Evolutionary conservation across 1,140 invertebrate genomes (phyloP).

Genomic region (Maconellicoccus hirsutus): DNA sequence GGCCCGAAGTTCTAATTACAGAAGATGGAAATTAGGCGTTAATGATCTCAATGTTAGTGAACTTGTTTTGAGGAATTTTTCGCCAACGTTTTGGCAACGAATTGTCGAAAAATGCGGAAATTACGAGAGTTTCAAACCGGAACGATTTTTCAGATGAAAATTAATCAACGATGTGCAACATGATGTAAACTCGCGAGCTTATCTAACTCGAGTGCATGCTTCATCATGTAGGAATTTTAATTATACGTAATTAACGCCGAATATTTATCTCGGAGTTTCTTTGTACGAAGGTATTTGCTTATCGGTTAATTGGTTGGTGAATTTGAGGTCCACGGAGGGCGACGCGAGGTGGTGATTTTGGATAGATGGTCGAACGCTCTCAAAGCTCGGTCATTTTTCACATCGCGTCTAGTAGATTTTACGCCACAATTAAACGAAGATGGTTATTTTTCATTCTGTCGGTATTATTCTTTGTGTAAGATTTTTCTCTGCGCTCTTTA

Average conservation of each 20-base stretch:
- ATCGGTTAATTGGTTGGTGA: too few species aligned
- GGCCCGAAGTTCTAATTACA: background rate
- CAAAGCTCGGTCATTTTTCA: conserved; percentile 9
- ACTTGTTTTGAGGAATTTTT: background rate
- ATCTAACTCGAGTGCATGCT: too few species aligned
- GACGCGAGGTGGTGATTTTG: too few species aligned
- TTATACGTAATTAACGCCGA: too few species aligned
- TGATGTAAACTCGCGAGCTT: too few species aligned
- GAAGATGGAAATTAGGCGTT: background rate
- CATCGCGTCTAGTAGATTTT: background rate
- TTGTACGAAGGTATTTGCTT: too few species aligned
- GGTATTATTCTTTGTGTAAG: background rate
- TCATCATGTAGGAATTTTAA: too few species aligned
- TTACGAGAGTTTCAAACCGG: background rate
- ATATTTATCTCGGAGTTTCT: too few species aligned
- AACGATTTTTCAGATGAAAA: too few species aligned
- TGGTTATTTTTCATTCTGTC: conserved; percentile 15
- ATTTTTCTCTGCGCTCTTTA: background rate
- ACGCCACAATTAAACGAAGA: background rate
- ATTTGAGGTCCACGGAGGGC: too few species aligned
- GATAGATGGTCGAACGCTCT: too few species aligned
- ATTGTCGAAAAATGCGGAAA: background rate
- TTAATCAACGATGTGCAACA: too few species aligned
- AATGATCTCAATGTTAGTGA: background rate
- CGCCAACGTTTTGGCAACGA: background rate